Base-by-base conservation (phyloP, 2,888 invertebrate genomes). In the Crioceris asparagi region DNA sequence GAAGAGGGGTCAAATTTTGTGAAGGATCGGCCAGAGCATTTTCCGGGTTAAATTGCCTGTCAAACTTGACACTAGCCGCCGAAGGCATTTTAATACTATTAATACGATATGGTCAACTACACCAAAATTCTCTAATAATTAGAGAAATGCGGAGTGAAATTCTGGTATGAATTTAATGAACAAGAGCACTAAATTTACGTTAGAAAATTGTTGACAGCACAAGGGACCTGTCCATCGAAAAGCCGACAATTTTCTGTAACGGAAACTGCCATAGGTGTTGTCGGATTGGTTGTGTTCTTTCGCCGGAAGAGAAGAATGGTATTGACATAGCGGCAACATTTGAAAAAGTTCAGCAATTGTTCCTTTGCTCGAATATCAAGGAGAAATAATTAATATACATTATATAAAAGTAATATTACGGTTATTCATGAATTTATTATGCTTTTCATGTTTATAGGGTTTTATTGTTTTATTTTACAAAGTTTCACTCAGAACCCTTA, bases 1-100 rank as follows among this genome's bases (percentile, higher is more conserved):
- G 82, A 65, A 90, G 72, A 47, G 90, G 86, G 50, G 74, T 69
- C 32, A 48, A 43, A 34, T 48, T 40, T 42, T 48, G 47, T 39
- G 55, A 52, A 60, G 75, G 74, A 72, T 83, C 84, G 68, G 75
- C 69, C 44, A 61, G 48, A 47, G 56, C 56, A 64, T 74, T 65
- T 74, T 78, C 79, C 60, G 69, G 65, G 70, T 83, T 74, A 71
- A 77, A 74, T 71, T 77, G 77, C 71, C 80, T 85, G 69, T 86
- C 87, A 70, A 79, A 74, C 76, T 86, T 85, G 66, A 80, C 82
- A 74, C 47, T 79, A 45, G 83, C 78, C 73, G 85, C 86, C 72
- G 87, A 85, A 77, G 85, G 81, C 86, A 86, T 86, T 77, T 77
- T 83, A 27, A 23, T 42, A 36, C 40, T 36, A 33, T 35, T 19